Evolutionary conservation across 2,888 invertebrate species (phyloP), one percentile per base, ranked within the genome.

Genomic region (Podotricha telesiphe): DNA sequence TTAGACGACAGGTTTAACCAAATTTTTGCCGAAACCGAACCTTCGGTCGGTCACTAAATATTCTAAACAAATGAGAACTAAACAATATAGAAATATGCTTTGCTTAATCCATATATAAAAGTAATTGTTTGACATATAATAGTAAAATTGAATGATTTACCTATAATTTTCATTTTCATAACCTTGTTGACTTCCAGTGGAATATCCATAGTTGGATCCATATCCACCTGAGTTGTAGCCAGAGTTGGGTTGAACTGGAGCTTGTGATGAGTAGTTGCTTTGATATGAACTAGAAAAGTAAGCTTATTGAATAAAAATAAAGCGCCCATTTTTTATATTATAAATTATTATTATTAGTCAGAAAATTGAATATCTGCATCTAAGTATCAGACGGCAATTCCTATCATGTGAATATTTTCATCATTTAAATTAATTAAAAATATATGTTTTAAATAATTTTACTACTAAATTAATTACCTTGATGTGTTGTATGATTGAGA

Each of bases 341-440:
- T 47, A 64, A 22, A 56, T 20, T 42, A 34, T 51, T 50, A 68
- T 40, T 47, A 19, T 74, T 68, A 47, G 40, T 90, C 90, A 90
- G 89, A 79, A 80, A 81, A 75, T 78, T 80, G 76, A 77, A 64
- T 82, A 76, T 91, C 91, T 88, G 89, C 91, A 91, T 86, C 70
- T 91, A 74, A 86, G 89, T 91, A 75, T 91, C 83, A 89, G 91
- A 91, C 89, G 91, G 91, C 91, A 91, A 90, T 91, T 91, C 90
- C 91, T 91, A 91, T 90, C 87, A 82, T 73, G 70, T 64, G 72
- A 64, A 68, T 69, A 73, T 62, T 75, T 72, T 79, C 78, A 79
- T 79, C 79, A 79, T 68, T 51, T 7, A 13, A 11, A 45, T 56
- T 8, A 45, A 42, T 45, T 10, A 48, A 37, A 28, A 28, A 28